phyloP scores from a whole-genome alignment of 2,888 invertebrate species.

The Agrenia bidenticulata region DNA sequence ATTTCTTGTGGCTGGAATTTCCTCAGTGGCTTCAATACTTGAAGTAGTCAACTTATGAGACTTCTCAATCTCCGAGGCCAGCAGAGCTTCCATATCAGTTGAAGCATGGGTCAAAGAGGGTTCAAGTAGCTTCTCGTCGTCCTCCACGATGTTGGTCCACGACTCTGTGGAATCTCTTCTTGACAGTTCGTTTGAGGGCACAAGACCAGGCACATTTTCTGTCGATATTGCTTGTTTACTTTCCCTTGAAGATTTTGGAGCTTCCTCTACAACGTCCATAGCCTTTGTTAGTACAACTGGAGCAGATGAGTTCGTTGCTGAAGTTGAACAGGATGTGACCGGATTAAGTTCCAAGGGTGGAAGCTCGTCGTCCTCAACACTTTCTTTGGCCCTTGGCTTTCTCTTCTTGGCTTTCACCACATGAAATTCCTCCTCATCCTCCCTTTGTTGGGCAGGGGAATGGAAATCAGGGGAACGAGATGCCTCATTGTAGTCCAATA shows the following conservation, averaged over 20 bases:
- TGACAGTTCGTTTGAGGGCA: background rate
- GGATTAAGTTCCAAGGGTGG: conserved; percentile 12
- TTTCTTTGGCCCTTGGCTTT: background rate
- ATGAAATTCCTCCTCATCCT: conserved; percentile 21
- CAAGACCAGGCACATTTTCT: no score
- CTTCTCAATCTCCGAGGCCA: conserved; percentile 36
- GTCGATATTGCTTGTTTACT: no score
- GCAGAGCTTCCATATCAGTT: conserved; percentile 39
- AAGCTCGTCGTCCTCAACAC: conserved; percentile 9
- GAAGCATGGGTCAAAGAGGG: conserved; percentile 37
- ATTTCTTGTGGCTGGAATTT: conserved; percentile 1
- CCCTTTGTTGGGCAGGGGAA: background rate
- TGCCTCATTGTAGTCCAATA: conserved; percentile 3
- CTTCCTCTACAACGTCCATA: background rate
- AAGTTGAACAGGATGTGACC: no score
- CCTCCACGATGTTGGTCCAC: conserved; percentile 35
- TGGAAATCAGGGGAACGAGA: background rate
- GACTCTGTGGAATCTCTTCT: conserved; percentile 25
- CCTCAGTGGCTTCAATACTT: background rate
- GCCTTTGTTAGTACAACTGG: no score
- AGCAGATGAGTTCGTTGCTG: no score
- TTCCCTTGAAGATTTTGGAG: background rate
- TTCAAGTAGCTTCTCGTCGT: conserved; percentile 24
- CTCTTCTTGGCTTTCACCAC: conserved; percentile 10
- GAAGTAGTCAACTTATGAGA: background rate